Percentiles rank a stretch among this genome's conserved stretches.
Conservation (phyloP, 2,888 invertebrate species). For the Apodemia zela region DNA sequence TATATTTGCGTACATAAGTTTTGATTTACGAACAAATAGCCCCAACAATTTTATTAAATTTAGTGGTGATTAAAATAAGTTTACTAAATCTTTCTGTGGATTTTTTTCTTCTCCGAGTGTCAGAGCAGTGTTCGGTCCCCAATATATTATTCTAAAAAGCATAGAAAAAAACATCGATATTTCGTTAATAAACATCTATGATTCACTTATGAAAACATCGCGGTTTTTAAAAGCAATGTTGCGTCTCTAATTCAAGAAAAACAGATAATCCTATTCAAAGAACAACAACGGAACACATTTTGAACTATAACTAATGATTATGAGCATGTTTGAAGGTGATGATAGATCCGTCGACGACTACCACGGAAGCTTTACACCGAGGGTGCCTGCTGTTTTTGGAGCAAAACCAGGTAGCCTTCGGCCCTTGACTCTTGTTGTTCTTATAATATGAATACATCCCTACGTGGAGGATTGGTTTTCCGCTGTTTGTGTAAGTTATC, state of each 20-base stretch:
- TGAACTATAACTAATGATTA: constrained; percentile 36
- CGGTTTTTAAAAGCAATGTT: too few relatives aligned
- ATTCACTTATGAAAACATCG: too few relatives aligned
- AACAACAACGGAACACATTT: background rate
- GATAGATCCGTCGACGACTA: constrained; percentile 36
- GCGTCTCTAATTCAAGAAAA: background rate
- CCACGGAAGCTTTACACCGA: constrained; percentile 38
- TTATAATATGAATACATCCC: constrained; percentile 38
- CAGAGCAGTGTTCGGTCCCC: too few relatives aligned
- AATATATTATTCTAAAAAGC: too few relatives aligned
- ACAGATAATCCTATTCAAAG: background rate
- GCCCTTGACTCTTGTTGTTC: constrained; percentile 36
- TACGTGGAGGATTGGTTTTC: constrained; percentile 35
- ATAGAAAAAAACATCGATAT: too few relatives aligned
- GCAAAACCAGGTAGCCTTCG: constrained; percentile 40
- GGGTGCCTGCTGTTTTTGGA: constrained; percentile 32
- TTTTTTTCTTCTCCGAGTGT: too few relatives aligned
- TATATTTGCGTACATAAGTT: too few relatives aligned
- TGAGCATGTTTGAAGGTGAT: constrained; percentile 35
- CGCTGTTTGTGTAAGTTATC: constrained; percentile 33
- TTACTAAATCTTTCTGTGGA: too few relatives aligned
- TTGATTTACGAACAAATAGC: too few relatives aligned
- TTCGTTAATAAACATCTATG: too few relatives aligned
- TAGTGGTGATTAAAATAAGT: too few relatives aligned
- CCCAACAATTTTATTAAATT: too few relatives aligned